A percentile compares a stretch with the other conserved stretches of the same genome.
These are phyloP conservation scores for Drosophila greeni DNA, from an alignment of 2,888 invertebrate species.

Conservation along the genomic window DNA sequence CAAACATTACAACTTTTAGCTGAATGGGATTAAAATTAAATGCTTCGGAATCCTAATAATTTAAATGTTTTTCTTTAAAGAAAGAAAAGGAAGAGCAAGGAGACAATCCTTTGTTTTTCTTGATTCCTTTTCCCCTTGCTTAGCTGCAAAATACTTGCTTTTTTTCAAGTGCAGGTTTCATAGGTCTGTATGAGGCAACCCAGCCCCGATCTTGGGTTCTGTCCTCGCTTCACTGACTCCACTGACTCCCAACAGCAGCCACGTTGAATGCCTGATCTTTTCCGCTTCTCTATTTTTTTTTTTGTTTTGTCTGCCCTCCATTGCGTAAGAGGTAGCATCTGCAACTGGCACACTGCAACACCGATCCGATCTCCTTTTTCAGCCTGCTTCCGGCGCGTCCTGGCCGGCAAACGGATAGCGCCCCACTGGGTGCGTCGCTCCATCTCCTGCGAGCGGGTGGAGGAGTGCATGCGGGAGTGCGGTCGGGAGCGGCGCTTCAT, in stretches of 20 bases:
- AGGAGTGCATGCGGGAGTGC: slow-evolving; percentile 88
- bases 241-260: slow-evolving; percentile 44
- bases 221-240: slow-evolving; percentile 64
- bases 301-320: slow-evolving; percentile 29
- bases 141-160: neutral
- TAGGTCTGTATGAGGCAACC: slow-evolving; percentile 47
- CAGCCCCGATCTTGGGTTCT: slow-evolving; percentile 65
- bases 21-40: too few relatives aligned
- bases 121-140: too few relatives aligned
- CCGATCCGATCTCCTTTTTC: slow-evolving; percentile 59
- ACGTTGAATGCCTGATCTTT: slow-evolving; percentile 22
- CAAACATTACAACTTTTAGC: too few relatives aligned
- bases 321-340: slow-evolving; percentile 31
- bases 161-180: slow-evolving; percentile 19
- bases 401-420: slow-evolving; percentile 86
- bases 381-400: slow-evolving; percentile 89
- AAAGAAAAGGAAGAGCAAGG: too few relatives aligned
- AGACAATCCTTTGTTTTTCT: too few relatives aligned
- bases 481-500: slow-evolving; percentile 86
- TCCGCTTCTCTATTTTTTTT: slow-evolving; percentile 10
- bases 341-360: slow-evolving; percentile 33
- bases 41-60: too few relatives aligned
- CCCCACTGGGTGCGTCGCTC: slow-evolving; percentile 85
- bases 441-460: slow-evolving; percentile 85
- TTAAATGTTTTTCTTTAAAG: too few relatives aligned